Evolutionary conservation across 2,113 vertebrate genomes (phyloP).

Genomic region (Lepus timidus): DNA sequence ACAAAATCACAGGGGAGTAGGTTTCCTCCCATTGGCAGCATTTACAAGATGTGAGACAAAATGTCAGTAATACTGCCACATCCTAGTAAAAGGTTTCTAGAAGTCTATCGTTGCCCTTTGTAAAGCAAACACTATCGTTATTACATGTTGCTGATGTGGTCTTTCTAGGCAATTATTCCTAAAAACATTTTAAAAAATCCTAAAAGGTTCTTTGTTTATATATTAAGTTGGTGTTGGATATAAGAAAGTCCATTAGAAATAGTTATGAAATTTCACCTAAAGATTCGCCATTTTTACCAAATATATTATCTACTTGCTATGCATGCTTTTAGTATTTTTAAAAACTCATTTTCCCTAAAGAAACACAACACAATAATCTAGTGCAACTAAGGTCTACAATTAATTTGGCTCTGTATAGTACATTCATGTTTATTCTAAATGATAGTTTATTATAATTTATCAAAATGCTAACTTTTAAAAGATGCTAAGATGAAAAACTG

Average conservation of each 20-base stretch:
- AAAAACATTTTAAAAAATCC: background rate
- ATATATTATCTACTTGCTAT: background rate
- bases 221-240: background rate
- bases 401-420: background rate
- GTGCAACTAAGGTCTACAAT: background rate
- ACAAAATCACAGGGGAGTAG: conserved; percentile 85
- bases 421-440: background rate
- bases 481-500: background rate
- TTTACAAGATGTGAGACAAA: conserved; percentile 69
- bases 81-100: conserved; percentile 72
- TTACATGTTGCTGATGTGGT: background rate
- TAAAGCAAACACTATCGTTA: conserved; percentile 29
- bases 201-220: conserved; percentile 13
- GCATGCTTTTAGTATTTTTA: background rate
- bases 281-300: background rate
- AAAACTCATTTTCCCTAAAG: conserved; percentile 26
- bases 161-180: conserved; percentile 8
- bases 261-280: conserved; percentile 45
- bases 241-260: background rate
- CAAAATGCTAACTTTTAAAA: conserved; percentile 15
- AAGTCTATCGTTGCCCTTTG: conserved; percentile 50
- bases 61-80: conserved; percentile 24
- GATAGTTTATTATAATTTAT: background rate
- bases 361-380: background rate
- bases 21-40: conserved; percentile 78